Percentiles rank a stretch among this genome's conserved stretches.
Conservation (phyloP, 2,888 invertebrate species). For the Tortrix viridana region DNA sequence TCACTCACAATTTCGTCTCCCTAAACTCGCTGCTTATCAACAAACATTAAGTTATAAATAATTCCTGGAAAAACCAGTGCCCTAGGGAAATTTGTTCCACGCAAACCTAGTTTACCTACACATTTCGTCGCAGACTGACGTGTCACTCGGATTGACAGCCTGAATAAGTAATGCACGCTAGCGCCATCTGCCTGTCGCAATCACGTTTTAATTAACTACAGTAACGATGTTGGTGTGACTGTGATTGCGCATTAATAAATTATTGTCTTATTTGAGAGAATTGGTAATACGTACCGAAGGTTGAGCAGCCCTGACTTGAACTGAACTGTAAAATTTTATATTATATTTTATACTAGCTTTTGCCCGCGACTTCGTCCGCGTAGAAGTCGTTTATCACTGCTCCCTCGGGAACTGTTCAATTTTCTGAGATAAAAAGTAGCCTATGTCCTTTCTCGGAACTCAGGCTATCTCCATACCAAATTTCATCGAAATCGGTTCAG, state of each 20-base stretch:
- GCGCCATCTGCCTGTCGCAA: slow-evolving; percentile 14
- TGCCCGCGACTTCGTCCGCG: no score
- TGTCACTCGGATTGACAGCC: slow-evolving; percentile 18
- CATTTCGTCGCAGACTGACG: neutral
- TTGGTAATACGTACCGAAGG: neutral
- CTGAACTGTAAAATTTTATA: no score
- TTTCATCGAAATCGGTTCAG: no score
- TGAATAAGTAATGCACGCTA: slow-evolving; percentile 22
- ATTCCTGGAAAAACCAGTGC: slow-evolving; percentile 16
- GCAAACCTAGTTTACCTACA: neutral
- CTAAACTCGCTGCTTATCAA: neutral
- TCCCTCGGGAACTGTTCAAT: no score
- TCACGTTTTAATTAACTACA: slow-evolving; percentile 12
- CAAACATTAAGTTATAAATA: neutral
- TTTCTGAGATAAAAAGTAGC: no score
- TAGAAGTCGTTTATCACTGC: no score
- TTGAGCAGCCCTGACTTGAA: slow-evolving; percentile 6
- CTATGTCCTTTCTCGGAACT: no score
- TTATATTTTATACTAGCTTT: no score
- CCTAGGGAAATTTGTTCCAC: slow-evolving; percentile 24
- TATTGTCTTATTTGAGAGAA: neutral
- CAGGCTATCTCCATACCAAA: no score
- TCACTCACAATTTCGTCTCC: no score
- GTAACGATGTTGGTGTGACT: neutral
- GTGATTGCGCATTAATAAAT: slow-evolving; percentile 11